A percentile compares a stretch with the other conserved stretches of the same genome.
These are phyloP conservation scores for Triplophysa rosa DNA, from an alignment of 2,113 vertebrate species.

Conservation along the genomic window DNA sequence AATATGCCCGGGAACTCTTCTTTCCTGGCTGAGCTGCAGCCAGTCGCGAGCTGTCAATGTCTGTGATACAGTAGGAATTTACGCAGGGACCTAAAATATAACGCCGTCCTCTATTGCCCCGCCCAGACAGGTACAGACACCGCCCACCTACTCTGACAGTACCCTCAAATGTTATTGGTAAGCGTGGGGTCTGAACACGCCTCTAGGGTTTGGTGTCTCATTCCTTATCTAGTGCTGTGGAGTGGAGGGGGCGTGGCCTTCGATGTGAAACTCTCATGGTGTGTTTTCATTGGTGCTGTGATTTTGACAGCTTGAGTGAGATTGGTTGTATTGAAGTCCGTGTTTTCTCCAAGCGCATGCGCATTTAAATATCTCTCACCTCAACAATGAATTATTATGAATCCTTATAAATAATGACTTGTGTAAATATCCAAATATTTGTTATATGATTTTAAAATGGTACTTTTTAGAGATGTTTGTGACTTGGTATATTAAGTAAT, in stretches of 20 bases:
- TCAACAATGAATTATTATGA: background rate
- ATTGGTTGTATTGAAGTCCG: constrained; percentile 8
- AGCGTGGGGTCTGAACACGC: constrained; percentile 49
- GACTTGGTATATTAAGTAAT: too few relatives aligned
- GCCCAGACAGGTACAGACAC: constrained; percentile 51
- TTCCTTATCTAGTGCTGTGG: constrained; percentile 8
- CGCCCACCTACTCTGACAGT: constrained; percentile 34
- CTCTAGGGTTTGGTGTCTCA: constrained; percentile 22
- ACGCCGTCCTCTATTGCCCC: constrained; percentile 44
- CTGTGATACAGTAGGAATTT: constrained; percentile 65
- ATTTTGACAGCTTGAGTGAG: constrained; percentile 30
- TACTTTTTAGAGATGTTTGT: background rate
- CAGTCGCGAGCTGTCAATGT: constrained; percentile 46
- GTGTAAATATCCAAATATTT: background rate
- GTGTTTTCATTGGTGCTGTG: constrained; percentile 47
- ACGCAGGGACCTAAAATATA: constrained; percentile 70
- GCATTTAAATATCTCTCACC: background rate
- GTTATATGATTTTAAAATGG: background rate
- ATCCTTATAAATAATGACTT: background rate
- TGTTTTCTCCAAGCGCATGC: background rate
- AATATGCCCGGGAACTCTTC: constrained; percentile 36
- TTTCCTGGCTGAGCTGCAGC: constrained; percentile 24
- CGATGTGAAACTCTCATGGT: background rate
- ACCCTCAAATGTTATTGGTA: constrained; percentile 47
- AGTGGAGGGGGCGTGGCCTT: constrained; percentile 15